Evolutionary conservation across 2,888 invertebrate genomes (phyloP).

Genomic region (Ochropacha duplaris): DNA sequence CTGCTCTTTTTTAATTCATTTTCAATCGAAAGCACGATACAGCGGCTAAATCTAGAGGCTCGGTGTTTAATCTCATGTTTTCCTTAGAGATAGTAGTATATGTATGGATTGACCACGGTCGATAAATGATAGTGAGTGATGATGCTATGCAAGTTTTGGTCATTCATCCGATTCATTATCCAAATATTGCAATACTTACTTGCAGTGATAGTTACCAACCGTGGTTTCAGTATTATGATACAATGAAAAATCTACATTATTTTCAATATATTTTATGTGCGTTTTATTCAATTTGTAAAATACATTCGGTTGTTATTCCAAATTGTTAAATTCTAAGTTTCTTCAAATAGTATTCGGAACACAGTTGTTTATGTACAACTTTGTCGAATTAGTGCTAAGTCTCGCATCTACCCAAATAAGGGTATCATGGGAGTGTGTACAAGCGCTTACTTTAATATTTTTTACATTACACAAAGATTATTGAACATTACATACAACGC

Average conservation of each 20-base stretch:
- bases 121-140: constrained; percentile 17
- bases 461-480: constrained; percentile 47
- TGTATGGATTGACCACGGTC: constrained; percentile 15
- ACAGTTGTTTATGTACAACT: constrained; percentile 26
- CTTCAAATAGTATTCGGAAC: constrained; percentile 37
- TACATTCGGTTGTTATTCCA: constrained; percentile 28
- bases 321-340: constrained; percentile 48
- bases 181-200: not conserved
- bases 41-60: constrained; percentile 46
- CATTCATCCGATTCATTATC: constrained; percentile 21
- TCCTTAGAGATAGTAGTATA: constrained; percentile 39
- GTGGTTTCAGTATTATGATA: constrained; percentile 38
- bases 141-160: constrained; percentile 30
- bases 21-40: constrained; percentile 1
- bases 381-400: constrained; percentile 31
- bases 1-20: constrained; percentile 14
- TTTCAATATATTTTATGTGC: constrained; percentile 59
- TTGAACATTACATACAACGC: constrained; percentile 63
- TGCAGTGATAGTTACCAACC: constrained; percentile 19
- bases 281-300: constrained; percentile 57
- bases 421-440: constrained; percentile 42
- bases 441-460: constrained; percentile 54
- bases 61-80: constrained; percentile 61
- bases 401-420: constrained; percentile 44
- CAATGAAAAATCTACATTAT: constrained; percentile 58